phyloP scores from a whole-genome alignment of 2,888 invertebrate genomes.

The Lapara coniferarum region DNA sequence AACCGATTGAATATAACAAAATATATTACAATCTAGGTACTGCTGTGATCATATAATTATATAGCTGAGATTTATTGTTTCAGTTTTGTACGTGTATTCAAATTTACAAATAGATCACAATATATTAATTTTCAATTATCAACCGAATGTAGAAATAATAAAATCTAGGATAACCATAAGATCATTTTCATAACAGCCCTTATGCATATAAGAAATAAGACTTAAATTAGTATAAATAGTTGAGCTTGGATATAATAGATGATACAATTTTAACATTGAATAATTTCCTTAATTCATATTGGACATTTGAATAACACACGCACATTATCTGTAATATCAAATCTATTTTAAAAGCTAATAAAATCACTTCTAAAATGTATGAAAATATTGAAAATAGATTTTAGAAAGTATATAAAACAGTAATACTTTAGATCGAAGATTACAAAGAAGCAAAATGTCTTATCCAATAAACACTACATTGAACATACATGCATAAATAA shows the following conservation, averaged over 20 bases:
- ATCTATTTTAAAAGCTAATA: conserved; percentile 11
- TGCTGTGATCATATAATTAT: not conserved
- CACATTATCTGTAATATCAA: conserved; percentile 9
- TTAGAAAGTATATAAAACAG: conserved; percentile 7
- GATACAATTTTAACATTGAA: conserved; percentile 18
- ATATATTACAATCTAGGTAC: not conserved
- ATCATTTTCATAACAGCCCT: not conserved
- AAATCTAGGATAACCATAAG: not conserved
- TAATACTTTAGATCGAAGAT: not conserved
- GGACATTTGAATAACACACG: conserved; percentile 11
- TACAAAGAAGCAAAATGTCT: conserved; percentile 3
- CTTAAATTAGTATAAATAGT: conserved; percentile 21
- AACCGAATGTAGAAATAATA: not conserved
- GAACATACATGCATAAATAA: not conserved
- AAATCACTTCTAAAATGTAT: conserved; percentile 2
- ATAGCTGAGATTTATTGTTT: conserved; percentile 7
- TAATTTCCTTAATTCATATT: conserved; percentile 17
- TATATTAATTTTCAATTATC: not conserved
- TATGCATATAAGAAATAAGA: conserved; percentile 18
- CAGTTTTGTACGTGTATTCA: conserved; percentile 15
- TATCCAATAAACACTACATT: not conserved
- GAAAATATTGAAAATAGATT: not conserved
- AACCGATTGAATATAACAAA: not conserved
- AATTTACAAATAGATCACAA: conserved; percentile 3
- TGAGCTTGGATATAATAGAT: conserved; percentile 19